Evolutionary conservation across 2,113 vertebrate genomes (phyloP).

Genomic region (Gymnorhina tibicen): DNA sequence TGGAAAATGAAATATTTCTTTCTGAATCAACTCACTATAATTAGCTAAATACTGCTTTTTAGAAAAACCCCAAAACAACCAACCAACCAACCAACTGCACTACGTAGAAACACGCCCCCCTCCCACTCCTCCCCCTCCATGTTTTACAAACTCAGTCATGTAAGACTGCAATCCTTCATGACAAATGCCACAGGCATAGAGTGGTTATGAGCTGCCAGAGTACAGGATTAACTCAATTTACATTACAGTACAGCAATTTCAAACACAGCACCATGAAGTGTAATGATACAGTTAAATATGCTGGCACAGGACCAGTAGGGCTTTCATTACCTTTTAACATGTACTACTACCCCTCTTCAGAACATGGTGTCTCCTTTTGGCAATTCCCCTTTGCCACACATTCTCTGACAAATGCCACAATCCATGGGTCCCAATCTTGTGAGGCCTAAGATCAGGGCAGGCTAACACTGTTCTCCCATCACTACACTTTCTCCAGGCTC

Average conservation of each 20-base stretch:
- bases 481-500: not conserved
- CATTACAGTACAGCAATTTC: not conserved
- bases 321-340: not conserved
- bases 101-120: not conserved
- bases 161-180: not conserved
- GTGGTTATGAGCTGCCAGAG: not conserved
- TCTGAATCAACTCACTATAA: not conserved
- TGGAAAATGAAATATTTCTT: not conserved
- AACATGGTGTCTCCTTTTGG: not conserved
- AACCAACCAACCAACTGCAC: not conserved
- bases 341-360: not conserved
- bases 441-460: not conserved
- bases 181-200: not conserved
- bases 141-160: not conserved
- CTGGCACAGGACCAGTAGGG: not conserved
- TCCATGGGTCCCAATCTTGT: not conserved
- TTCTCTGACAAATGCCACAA: not conserved
- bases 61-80: not conserved
- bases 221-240: not conserved
- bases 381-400: not conserved
- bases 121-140: accelerated
- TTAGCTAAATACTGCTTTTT: not conserved
- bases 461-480: not conserved
- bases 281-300: not conserved
- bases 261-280: not conserved